Base-by-base conservation (phyloP, 1,140 invertebrate genomes). In the Streblospio benedicti region DNA sequence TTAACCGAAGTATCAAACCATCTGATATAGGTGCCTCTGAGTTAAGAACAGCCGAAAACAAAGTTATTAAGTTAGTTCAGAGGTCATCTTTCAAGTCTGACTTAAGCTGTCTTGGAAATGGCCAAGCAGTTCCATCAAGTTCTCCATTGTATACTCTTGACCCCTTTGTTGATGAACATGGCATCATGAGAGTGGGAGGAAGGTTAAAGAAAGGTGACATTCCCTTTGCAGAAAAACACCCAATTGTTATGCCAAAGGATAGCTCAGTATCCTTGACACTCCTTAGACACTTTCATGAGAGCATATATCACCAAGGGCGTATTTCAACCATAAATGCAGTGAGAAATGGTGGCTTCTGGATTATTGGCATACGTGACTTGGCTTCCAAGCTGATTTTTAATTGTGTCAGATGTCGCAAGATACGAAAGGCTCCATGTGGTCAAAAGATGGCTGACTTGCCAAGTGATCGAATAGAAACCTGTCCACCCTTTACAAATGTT, bases 141-240 rank as follows among this genome's bases (percentile, higher is more conserved):
- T n/a, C n/a, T 27, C 44, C 59, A n/a, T 23, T 67, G 28, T 44
- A 52, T 14, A 32, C 32, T 5, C 57, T 69, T 12, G 56, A 59
- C 28, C 66, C 65, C 6, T 60, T 67, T n/a, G 4, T 69, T 5
- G 66, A 68, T 31, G 16, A 57, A 23, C n/a, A 66, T 43, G 59
- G 58, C 18, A 31, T 63, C 4, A 41, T 68, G 6, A 51, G 64
- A 27, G 64, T 69, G 35, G 65, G 65, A 27, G 67, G 67, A 1
- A 18, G 67, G 4, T 33, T 69, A 0, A 44, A 33, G n/a, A 31
- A 44, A 30, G 18, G 23, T 30, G 9, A n/a, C n/a, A 5, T 59
- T 2, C 1, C 30, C 4, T 20, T n/a, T n/a, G 18, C 38, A 4
- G 50, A 9, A 9, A 38, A 38, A 38, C 51, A 53, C 25, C 20